A percentile compares a stretch with the other conserved stretches of the same genome.
These are phyloP conservation scores for Delphinapterus leucas DNA, from an alignment of 2,113 vertebrate genomes.

Conservation along the genomic window DNA sequence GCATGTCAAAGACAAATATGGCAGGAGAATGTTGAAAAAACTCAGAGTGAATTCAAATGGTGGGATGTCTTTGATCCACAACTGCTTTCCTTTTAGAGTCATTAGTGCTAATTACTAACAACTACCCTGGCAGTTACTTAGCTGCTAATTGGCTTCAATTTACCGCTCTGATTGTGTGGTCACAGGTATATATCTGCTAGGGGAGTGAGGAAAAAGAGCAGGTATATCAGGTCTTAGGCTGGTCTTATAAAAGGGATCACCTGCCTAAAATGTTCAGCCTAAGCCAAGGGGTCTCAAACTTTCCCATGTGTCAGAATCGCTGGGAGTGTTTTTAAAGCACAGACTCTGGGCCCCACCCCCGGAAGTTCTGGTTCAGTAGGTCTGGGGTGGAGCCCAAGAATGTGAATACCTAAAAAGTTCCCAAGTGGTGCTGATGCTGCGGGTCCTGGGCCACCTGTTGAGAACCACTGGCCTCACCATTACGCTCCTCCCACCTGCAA, in stretches of 20 bases:
- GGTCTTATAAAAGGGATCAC: neutral
- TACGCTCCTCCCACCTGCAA: neutral
- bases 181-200: conserved; percentile 60
- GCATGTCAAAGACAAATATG: conserved; percentile 29
- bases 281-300: neutral
- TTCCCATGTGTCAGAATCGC: accelerated
- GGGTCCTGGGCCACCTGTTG: no score
- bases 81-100: conserved; percentile 74
- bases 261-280: neutral
- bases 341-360: neutral
- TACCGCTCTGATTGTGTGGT: conserved; percentile 72
- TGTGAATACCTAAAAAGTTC: neutral
- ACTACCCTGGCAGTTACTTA: conserved; percentile 78
- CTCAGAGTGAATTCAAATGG: conserved; percentile 44
- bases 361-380: neutral
- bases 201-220: neutral
- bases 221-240: neutral
- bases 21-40: neutral
- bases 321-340: no score
- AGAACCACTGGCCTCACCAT: neutral
- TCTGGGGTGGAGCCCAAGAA: neutral
- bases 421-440: neutral
- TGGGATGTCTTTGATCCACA: conserved; percentile 65
- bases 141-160: conserved; percentile 73
- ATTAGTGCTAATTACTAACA: conserved; percentile 80